Evolutionary conservation across 2,888 invertebrate species (phyloP).

Genomic region (Synergus gifuensis): DNA sequence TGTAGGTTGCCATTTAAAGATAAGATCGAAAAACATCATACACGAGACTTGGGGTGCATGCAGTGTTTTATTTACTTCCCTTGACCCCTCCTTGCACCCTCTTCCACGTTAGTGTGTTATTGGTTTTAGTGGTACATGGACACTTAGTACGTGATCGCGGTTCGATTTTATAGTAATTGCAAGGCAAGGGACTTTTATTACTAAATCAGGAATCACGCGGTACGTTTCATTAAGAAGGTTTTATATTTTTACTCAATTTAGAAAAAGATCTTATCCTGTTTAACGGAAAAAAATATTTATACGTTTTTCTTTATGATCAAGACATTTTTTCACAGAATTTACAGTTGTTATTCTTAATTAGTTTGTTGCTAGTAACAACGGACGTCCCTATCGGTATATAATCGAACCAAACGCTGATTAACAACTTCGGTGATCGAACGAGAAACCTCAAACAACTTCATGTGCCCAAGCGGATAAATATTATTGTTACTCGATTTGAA

Average conservation of each 20-base stretch:
- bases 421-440: too few species aligned
- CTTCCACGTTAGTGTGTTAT: slow-evolving; percentile 15
- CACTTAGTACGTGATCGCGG: slow-evolving; percentile 15
- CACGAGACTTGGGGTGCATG: slow-evolving; percentile 2
- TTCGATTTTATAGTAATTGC: slow-evolving; percentile 12
- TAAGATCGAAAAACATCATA: background rate
- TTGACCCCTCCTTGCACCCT: background rate
- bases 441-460: too few species aligned
- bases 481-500: too few species aligned
- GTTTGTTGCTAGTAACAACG: too few species aligned
- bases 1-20: background rate
- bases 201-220: background rate
- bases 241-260: background rate
- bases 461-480: too few species aligned
- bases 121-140: slow-evolving; percentile 29
- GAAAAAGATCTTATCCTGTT: background rate
- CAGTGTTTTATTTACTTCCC: slow-evolving; percentile 23
- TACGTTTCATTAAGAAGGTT: background rate
- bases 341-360: too few species aligned
- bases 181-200: background rate
- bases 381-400: too few species aligned
- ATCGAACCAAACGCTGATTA: too few species aligned
- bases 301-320: too few species aligned
- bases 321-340: too few species aligned
- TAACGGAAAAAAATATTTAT: background rate